A percentile compares a stretch with the other conserved stretches of the same genome.
Conservation (phyloP, 2,113 vertebrate genomes). For the Vulpes vulpes region DNA sequence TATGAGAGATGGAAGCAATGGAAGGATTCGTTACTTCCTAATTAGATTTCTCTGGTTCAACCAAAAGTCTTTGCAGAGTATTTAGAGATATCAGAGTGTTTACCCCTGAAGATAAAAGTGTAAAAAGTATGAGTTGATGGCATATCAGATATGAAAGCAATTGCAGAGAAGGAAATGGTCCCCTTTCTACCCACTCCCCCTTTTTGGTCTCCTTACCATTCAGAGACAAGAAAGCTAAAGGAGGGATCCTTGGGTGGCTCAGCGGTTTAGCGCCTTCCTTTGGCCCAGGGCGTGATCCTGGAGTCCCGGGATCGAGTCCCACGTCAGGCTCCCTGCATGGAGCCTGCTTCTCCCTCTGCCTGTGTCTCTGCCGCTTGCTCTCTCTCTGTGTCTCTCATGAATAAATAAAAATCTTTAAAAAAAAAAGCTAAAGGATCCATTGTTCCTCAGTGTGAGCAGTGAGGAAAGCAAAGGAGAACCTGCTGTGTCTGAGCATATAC, state of each 20-base stretch:
- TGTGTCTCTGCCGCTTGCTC: no score
- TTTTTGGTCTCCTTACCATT: neutral
- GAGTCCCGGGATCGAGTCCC: no score
- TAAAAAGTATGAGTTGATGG: neutral
- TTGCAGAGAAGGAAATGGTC: neutral
- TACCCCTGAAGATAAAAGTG: neutral
- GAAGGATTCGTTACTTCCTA: neutral
- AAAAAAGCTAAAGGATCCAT: neutral
- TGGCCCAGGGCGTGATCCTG: no score
- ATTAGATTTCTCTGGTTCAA: neutral
- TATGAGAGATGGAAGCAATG: neutral
- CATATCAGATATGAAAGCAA: neutral
- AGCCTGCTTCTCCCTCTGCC: no score
- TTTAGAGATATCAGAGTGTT: neutral
- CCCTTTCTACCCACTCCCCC: neutral
- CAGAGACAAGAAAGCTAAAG: neutral
- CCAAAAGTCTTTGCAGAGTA: neutral
- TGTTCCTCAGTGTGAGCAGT: neutral
- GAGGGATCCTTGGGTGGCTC: no score
- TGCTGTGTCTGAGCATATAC: neutral
- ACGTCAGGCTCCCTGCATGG: no score
- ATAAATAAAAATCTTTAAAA: no score
- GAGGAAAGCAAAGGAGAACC: neutral
- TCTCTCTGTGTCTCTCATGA: no score
- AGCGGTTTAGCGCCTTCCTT: no score